Percentiles rank a stretch among this genome's conserved stretches.
phyloP scores from a whole-genome alignment of 2,888 invertebrate species.

The Aromia moschata region DNA sequence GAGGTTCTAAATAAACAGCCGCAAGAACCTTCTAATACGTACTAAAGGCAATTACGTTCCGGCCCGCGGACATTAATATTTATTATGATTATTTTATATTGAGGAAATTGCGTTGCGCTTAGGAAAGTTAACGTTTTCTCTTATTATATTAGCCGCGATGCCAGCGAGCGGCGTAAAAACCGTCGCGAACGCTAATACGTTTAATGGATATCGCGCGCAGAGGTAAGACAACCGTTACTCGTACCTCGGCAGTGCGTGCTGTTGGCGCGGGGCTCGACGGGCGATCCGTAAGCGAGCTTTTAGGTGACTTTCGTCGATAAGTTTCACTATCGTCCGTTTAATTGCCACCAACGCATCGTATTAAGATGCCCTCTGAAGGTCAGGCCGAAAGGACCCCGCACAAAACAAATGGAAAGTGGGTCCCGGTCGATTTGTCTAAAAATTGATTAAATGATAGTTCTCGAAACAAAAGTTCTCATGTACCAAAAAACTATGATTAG shows the following conservation, averaged over 20 bases:
- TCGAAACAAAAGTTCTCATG: too few relatives aligned
- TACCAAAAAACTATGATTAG: too few relatives aligned
- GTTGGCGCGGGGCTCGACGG: too few relatives aligned
- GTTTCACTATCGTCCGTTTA: too few relatives aligned
- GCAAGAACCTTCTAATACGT: slow-evolving; percentile 1
- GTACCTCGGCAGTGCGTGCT: not conserved
- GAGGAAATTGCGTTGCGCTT: not conserved
- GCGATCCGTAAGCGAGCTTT: too few relatives aligned
- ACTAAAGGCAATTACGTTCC: not conserved
- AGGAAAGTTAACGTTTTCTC: slow-evolving; percentile 2
- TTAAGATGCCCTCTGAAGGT: too few relatives aligned
- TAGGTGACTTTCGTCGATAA: too few relatives aligned
- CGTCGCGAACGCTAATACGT: slow-evolving; percentile 3
- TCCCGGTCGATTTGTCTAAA: too few relatives aligned
- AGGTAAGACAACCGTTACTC: slow-evolving; percentile 9
- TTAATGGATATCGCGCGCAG: slow-evolving; percentile 1
- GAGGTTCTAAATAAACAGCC: slow-evolving; percentile 3
- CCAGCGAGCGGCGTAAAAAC: not conserved
- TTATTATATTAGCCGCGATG: slow-evolving; percentile 7
- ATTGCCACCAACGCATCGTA: too few relatives aligned
- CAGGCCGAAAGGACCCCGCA: too few relatives aligned
- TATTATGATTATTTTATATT: not conserved
- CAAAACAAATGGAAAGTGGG: too few relatives aligned
- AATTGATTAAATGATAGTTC: too few relatives aligned
- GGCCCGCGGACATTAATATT: not conserved